Evolutionary conservation across 2,113 vertebrate genomes (phyloP).

Genomic region (Neolamprologus falcicula): DNA sequence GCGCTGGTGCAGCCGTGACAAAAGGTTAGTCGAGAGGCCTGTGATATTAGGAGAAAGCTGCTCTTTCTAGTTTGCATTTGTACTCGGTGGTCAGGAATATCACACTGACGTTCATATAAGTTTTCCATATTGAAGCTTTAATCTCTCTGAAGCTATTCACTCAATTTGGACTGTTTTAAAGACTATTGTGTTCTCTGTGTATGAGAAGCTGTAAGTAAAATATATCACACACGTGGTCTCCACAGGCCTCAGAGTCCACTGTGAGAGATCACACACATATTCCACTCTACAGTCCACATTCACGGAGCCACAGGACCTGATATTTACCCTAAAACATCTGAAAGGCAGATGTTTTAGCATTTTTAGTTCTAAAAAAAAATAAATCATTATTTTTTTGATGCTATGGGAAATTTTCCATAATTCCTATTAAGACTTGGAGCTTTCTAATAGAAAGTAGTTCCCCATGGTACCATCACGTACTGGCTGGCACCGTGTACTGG

Average conservation of each 20-base stretch:
- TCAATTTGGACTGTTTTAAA: accelerated
- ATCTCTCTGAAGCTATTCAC: not conserved
- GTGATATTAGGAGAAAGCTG: not conserved
- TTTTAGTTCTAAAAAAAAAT: not conserved
- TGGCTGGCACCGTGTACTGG: accelerated
- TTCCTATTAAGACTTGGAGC: not conserved
- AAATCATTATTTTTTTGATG: not conserved
- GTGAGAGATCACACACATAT: no score
- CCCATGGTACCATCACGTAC: not conserved
- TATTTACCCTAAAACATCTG: not conserved
- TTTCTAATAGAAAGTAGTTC: not conserved
- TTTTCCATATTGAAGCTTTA: not conserved
- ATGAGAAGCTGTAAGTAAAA: not conserved
- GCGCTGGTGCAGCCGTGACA: not conserved
- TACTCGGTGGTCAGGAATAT: not conserved
- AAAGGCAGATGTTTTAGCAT: not conserved
- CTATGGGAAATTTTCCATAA: not conserved
- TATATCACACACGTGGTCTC: no score
- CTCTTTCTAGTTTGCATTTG: not conserved
- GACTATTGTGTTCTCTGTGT: not conserved
- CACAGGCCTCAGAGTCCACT: no score
- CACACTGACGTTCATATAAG: not conserved
- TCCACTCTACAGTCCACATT: no score
- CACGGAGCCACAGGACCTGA: no score
- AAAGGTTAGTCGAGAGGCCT: not conserved